These are phyloP conservation scores for Tubiluchus corallicola DNA, from an alignment of 2,888 invertebrate species.

Conservation along the genomic window DNA sequence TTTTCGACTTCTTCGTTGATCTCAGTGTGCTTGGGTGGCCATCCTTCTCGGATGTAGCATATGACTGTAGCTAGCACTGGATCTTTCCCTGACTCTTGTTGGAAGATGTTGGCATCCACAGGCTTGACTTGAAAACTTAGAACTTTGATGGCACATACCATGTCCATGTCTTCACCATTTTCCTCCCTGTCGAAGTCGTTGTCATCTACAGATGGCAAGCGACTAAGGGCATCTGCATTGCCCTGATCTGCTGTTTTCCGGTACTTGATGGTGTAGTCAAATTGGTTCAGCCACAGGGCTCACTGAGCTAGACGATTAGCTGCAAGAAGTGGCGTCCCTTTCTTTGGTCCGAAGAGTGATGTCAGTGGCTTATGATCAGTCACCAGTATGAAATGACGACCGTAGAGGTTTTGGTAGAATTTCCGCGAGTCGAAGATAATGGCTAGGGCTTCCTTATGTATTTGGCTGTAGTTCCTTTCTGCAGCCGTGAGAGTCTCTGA, in stretches of 20 bases:
- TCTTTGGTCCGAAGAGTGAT: constrained; percentile 1
- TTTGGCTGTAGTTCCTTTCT: background rate
- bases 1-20: constrained; percentile 1
- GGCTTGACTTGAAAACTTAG: background rate
- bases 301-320: too few species aligned
- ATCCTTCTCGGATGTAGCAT: constrained; percentile 5
- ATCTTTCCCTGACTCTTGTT: constrained; percentile 7
- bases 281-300: too few species aligned
- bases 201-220: constrained; percentile 8
- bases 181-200: constrained; percentile 10
- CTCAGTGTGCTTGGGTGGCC: constrained; percentile 4
- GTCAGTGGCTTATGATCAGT: constrained; percentile 12
- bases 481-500: background rate
- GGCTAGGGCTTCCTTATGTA: background rate
- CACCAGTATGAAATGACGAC: constrained; percentile 11
- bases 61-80: constrained; percentile 9
- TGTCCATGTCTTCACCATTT: too few species aligned
- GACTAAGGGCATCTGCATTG: constrained; percentile 14
- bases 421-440: too few species aligned
- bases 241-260: constrained; percentile 10
- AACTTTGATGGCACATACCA: background rate
- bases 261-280: constrained; percentile 10
- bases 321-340: constrained; percentile 11
- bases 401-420: background rate
- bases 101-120: background rate